Conservation (phyloP, 2,888 invertebrate genomes). For the Drosophila ustulata region DNA sequence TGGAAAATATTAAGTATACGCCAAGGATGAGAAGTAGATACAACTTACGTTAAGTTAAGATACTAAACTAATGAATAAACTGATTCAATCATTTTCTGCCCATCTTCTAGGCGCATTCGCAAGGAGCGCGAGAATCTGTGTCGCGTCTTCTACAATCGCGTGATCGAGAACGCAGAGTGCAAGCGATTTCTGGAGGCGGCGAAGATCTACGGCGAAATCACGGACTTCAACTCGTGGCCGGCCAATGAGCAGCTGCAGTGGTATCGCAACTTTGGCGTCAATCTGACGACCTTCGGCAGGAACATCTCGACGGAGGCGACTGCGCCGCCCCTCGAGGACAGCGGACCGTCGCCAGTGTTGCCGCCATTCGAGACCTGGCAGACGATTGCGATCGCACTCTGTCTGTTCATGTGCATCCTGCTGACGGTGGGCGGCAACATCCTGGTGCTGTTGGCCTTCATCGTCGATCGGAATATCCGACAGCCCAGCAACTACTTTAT, state of each 20-base stretch:
- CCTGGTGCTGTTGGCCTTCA: conserved; percentile 96
- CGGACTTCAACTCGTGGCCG: conserved; percentile 83
- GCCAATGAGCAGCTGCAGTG: conserved; percentile 77
- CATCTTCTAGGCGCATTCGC: conserved; percentile 88
- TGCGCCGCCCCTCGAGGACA: conserved; percentile 50
- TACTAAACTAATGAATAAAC: neutral
- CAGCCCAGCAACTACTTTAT: conserved; percentile 99
- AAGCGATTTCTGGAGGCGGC: conserved; percentile 86
- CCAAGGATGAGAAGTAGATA: too few relatives aligned
- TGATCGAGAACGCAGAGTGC: conserved; percentile 88
- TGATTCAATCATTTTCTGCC: neutral
- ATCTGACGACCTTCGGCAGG: conserved; percentile 68
- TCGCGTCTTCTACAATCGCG: conserved; percentile 88
- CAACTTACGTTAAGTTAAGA: too few relatives aligned
- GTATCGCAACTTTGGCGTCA: conserved; percentile 77
- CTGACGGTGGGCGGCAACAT: conserved; percentile 98
- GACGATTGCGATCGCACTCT: conserved; percentile 94
- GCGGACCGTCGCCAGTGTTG: conserved; percentile 87
- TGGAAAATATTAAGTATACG: too few relatives aligned
- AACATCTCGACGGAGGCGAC: conserved; percentile 53
- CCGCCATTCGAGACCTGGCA: conserved; percentile 96
- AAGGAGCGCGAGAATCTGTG: conserved; percentile 91
- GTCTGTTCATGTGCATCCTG: conserved; percentile 94
- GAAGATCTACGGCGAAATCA: conserved; percentile 84
- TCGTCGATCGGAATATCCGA: conserved; percentile 95